These are phyloP conservation scores for Ageneiosus marmoratus DNA, from an alignment of 2,113 vertebrate genomes.

Conservation along the genomic window DNA sequence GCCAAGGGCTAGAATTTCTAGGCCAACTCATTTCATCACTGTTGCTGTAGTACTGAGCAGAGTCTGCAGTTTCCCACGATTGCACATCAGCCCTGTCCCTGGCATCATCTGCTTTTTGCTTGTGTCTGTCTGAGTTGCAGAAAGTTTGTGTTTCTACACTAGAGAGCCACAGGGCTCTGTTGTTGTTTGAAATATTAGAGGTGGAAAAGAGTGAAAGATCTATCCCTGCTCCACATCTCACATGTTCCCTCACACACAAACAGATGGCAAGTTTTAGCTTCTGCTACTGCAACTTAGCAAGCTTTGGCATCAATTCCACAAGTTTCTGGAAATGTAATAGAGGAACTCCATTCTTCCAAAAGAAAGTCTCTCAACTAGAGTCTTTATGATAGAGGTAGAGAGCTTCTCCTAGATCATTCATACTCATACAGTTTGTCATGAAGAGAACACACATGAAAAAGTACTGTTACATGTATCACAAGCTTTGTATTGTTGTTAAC, in stretches of 20 bases:
- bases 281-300: neutral
- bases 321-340: neutral
- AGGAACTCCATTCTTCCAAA: neutral
- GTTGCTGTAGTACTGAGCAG: neutral
- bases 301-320: neutral
- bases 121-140: slow-evolving; percentile 32
- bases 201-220: slow-evolving; percentile 39
- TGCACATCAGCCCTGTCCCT: slow-evolving; percentile 37
- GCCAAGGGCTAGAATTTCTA: neutral
- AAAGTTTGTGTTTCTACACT: slow-evolving; percentile 38
- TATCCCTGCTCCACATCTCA: slow-evolving; percentile 10
- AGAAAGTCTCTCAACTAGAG: neutral
- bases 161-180: slow-evolving; percentile 39
- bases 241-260: slow-evolving; percentile 11
- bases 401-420: neutral
- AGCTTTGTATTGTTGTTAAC: neutral
- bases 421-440: neutral
- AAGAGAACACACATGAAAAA: neutral
- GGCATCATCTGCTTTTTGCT: slow-evolving; percentile 43
- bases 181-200: slow-evolving; percentile 51
- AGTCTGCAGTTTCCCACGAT: slow-evolving; percentile 37
- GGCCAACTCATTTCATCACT: slow-evolving; percentile 17
- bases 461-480: neutral
- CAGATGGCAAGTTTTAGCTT: slow-evolving; percentile 17
- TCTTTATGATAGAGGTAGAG: neutral